phyloP scores from a whole-genome alignment of 2,888 invertebrate genomes.

The Leptinotarsa peninsularis region DNA sequence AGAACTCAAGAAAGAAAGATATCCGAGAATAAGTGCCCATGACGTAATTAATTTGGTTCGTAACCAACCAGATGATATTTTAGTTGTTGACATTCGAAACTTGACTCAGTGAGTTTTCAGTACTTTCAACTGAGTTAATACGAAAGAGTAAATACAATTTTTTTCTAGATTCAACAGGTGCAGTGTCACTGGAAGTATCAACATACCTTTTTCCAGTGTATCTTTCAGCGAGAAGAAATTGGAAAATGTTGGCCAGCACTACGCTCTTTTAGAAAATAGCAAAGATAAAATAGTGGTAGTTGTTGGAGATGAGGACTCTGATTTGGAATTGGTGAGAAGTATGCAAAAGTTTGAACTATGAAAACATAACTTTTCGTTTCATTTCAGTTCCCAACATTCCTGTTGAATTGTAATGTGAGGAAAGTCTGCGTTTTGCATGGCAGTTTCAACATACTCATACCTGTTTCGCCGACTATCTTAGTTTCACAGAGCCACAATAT shows the following conservation, averaged over 20 bases:
- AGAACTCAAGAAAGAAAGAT: conserved; percentile 79
- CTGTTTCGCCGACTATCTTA: conserved; percentile 74
- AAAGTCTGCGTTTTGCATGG: conserved; percentile 89
- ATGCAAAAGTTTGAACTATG: no score
- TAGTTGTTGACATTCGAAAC: conserved; percentile 78
- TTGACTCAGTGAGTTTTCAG: conserved; percentile 70
- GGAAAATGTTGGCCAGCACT: conserved; percentile 76
- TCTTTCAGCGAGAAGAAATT: conserved; percentile 77
- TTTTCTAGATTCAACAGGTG: conserved; percentile 79
- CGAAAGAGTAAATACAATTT: not conserved
- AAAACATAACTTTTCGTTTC: not conserved
- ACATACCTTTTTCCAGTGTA: conserved; percentile 88
- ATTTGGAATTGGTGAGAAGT: conserved; percentile 75
- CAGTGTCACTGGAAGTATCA: conserved; percentile 84
- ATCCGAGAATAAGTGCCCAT: conserved; percentile 86
- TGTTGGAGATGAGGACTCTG: conserved; percentile 82
- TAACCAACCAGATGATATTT: conserved; percentile 69
- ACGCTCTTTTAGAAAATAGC: conserved; percentile 73
- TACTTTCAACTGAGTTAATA: not conserved
- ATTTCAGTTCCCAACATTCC: conserved; percentile 85
- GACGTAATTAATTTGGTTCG: conserved; percentile 84
- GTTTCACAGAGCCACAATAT: conserved; percentile 42
- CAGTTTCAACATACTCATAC: conserved; percentile 83
- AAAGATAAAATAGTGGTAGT: conserved; percentile 79
- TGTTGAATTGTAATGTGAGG: conserved; percentile 81